These are phyloP conservation scores for Aquatica leii DNA, from an alignment of 2,888 invertebrate species.

Conservation along the genomic window DNA sequence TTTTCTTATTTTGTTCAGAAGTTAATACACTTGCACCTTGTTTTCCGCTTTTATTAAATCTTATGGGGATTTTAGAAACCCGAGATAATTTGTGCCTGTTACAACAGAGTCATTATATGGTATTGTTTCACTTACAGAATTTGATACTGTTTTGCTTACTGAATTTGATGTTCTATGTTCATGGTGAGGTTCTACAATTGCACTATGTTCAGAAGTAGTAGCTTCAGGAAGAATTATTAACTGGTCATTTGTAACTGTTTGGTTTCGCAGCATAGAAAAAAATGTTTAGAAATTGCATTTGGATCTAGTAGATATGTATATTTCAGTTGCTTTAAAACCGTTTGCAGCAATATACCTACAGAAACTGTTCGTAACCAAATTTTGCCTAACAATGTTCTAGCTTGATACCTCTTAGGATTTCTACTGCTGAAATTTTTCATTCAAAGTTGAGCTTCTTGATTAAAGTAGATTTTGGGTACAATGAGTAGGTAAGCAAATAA, in stretches of 20 bases:
- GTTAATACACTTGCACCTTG: slow-evolving; percentile 14
- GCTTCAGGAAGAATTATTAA: not conserved
- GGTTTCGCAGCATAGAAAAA: not conserved
- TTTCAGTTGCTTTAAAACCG: slow-evolving; percentile 25
- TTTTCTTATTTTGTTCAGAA: not conserved
- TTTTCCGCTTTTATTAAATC: not conserved
- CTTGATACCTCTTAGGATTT: too few species aligned
- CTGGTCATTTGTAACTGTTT: not conserved
- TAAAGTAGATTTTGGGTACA: slow-evolving; percentile 23
- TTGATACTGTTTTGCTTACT: not conserved
- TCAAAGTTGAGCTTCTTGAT: slow-evolving; percentile 25
- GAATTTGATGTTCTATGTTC: not conserved
- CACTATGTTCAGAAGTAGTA: not conserved
- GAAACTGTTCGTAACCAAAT: slow-evolving; percentile 28
- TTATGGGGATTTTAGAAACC: not conserved
- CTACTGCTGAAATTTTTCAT: slow-evolving; percentile 18
- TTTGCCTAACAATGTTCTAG: slow-evolving; percentile 21
- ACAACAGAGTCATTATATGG: too few species aligned
- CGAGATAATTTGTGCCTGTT: slow-evolving; percentile 6
- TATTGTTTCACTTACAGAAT: too few species aligned
- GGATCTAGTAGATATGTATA: slow-evolving; percentile 10
- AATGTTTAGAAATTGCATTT: slow-evolving; percentile 27
- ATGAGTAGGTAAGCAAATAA: slow-evolving; percentile 43
- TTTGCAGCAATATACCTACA: slow-evolving; percentile 23
- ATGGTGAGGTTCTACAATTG: too few species aligned